Conservation (phyloP, 2,797 vertebrate species). For the Ciconia nigra region DNA sequence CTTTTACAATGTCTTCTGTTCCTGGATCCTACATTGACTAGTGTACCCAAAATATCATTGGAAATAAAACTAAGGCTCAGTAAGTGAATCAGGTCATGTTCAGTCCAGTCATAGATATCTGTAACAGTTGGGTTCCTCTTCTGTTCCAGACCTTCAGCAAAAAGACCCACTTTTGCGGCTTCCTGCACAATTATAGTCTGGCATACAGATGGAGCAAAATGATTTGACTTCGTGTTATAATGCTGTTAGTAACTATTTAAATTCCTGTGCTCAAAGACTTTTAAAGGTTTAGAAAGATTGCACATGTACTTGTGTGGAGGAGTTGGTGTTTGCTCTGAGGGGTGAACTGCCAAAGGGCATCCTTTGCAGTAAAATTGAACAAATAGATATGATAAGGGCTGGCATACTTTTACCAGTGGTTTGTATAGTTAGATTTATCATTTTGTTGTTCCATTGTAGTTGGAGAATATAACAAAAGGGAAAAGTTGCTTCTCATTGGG, state of each 20-base stretch:
- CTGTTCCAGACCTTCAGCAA: not conserved
- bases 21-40: not conserved
- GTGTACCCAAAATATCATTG: not conserved
- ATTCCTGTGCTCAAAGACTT: not conserved
- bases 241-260: not conserved
- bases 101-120: not conserved
- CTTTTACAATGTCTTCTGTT: not conserved
- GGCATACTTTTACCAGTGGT: not conserved
- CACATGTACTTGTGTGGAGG: not conserved
- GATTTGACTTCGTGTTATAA: not conserved
- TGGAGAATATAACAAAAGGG: not conserved
- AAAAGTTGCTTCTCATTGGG: not conserved
- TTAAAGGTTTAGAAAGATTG: constrained; percentile 7
- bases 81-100: not conserved
- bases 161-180: not conserved
- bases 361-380: not conserved
- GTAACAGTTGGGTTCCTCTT: not conserved
- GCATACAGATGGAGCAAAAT: not conserved
- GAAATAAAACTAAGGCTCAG: not conserved
- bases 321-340: not conserved
- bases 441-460: not conserved
- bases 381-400: not conserved
- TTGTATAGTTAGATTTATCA: not conserved
- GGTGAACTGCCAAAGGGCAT: not conserved
- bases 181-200: not conserved